Evolutionary conservation across 2,797 vertebrate genomes (phyloP), one percentile per base, ranked within the genome.

Genomic region (Euthynnus affinis): DNA sequence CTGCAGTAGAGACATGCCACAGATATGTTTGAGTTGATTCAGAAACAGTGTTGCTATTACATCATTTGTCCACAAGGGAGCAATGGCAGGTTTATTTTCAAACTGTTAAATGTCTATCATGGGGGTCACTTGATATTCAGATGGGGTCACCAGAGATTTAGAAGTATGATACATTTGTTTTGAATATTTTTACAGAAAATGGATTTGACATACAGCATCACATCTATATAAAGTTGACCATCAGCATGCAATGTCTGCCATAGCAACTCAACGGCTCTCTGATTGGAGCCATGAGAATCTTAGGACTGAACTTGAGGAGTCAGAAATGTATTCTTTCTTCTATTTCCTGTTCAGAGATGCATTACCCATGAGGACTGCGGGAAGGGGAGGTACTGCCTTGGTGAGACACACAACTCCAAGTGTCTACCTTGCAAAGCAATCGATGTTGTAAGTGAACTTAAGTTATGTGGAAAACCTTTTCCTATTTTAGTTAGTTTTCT

Each of bases 331-430:
- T 29, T 34, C 13, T 34, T 58, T 62, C 22, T 13, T 66, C 15
- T 61, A 12, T 42, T 71, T 68, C 48, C 74, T 52, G 71, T 69
- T 46, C 52, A 99, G 98, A 96, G 97, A 46, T 99, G 98, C 51
- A 93, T 96, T 77, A 95, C 95, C 32, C 95, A 97, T 0, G 96
- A 97, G 74, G 97, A 98, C 91, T 99, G 98, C 37, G 95, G 94
- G 25, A 89, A 89, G 20, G 94, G 93, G 62, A 94, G 81, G 18
- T 99, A 96, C 0, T 99, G 98, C 87, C 93, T 96, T 46, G 93
- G 95, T 57, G 91, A 95, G 55, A 88, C 86, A 10, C 92, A 93
- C 1, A 90, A 90, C 56, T 97, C 97, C 66, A 95, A 81, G 60
- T 99, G 98, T 82, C 93, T 95, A 76, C 94, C 84, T 0, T 99